These are phyloP conservation scores for Okamejei kenojei DNA, from an alignment of 2,797 vertebrate species.

Conservation along the genomic window DNA sequence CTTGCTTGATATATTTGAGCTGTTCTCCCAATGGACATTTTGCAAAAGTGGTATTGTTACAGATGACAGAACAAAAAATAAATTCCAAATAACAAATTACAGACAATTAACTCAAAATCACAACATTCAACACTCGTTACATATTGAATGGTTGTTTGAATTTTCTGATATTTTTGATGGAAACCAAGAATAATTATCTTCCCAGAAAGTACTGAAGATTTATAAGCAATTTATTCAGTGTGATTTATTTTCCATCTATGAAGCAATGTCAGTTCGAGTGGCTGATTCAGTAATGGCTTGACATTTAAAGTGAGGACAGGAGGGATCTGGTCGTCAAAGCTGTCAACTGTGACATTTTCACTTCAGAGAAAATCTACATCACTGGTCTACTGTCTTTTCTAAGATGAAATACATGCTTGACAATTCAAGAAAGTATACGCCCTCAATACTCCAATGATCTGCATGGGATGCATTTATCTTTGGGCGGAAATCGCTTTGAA, in stretches of 20 bases:
- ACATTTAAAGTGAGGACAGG: neutral
- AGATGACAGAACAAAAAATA: neutral
- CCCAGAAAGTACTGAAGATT: neutral
- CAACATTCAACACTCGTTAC: neutral
- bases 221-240: neutral
- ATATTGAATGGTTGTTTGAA: neutral
- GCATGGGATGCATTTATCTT: neutral
- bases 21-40: neutral
- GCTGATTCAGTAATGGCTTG: neutral
- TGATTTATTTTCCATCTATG: slow-evolving; percentile 1
- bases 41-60: neutral
- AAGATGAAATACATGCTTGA: neutral
- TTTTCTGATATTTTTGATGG: neutral
- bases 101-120: neutral
- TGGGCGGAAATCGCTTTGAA: too few species aligned
- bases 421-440: neutral
- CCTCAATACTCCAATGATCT: neutral
- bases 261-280: neutral
- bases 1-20: neutral
- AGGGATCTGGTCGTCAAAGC: neutral
- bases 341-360: neutral
- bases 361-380: neutral
- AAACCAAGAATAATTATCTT: neutral
- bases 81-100: neutral
- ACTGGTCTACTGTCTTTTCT: neutral